Evolutionary conservation across 2,113 vertebrate genomes (phyloP).

Genomic region (Megaceryle maxima): DNA sequence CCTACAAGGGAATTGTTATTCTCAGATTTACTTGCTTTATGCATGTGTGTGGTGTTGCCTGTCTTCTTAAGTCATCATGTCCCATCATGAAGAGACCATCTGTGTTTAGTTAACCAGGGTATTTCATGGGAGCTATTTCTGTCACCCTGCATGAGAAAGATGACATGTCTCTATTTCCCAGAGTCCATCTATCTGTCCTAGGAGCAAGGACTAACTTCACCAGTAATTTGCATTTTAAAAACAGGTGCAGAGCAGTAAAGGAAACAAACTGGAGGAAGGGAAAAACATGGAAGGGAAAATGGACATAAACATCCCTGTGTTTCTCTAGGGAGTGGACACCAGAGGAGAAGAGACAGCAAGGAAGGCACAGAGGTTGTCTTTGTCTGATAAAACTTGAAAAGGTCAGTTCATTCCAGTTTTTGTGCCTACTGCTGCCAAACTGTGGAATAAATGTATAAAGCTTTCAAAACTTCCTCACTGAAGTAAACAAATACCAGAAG

Average conservation of each 20-base stretch:
- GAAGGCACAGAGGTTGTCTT: constrained; percentile 48
- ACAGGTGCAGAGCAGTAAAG: constrained; percentile 48
- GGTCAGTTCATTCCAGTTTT: constrained; percentile 36
- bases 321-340: neutral
- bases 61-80: constrained; percentile 30
- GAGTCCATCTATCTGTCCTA: constrained; percentile 40
- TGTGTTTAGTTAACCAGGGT: constrained; percentile 39
- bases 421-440: constrained; percentile 7
- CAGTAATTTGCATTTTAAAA: constrained; percentile 41
- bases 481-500: constrained; percentile 30
- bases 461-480: constrained; percentile 26
- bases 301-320: neutral
- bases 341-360: neutral
- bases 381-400: constrained; percentile 57
- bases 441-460: constrained; percentile 43
- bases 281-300: neutral
- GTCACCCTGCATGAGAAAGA: constrained; percentile 24
- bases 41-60: neutral
- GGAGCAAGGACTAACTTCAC: constrained; percentile 7
- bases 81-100: constrained; percentile 36
- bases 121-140: constrained; percentile 64
- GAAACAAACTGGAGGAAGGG: constrained; percentile 30
- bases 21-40: neutral
- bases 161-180: constrained; percentile 4
- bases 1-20: neutral